Conservation (phyloP, 2,888 invertebrate genomes). For the Drosophila macrospina region DNA sequence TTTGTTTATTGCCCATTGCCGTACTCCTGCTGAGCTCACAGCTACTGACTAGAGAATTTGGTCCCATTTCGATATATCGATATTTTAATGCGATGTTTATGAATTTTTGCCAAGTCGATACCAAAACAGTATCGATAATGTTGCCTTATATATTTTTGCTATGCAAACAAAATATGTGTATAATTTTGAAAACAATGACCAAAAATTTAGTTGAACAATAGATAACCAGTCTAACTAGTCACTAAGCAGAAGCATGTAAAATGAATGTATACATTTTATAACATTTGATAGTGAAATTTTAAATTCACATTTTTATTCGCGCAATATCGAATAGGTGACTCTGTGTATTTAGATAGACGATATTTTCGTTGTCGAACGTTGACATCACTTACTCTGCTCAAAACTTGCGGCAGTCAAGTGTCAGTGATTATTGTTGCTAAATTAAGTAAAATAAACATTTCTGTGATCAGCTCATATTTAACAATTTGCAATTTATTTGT, state of each 20-base stretch:
- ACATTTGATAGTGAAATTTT: background rate
- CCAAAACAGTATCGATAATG: background rate
- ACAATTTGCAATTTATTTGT: no score
- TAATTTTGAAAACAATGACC: slow-evolving; percentile 27
- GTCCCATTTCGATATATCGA: slow-evolving; percentile 49
- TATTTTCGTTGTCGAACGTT: background rate
- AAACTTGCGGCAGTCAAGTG: no score
- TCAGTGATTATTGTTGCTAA: no score
- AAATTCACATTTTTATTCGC: background rate
- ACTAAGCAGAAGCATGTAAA: background rate
- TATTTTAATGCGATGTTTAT: background rate
- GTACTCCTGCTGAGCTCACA: slow-evolving; percentile 27
- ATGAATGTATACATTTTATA: background rate
- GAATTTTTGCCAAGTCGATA: background rate
- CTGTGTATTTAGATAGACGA: background rate
- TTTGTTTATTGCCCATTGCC: slow-evolving; percentile 94
- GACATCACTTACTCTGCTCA: no score
- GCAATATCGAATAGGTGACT: background rate
- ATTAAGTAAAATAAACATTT: no score
- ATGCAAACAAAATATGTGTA: background rate
- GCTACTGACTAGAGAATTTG: slow-evolving; percentile 13
- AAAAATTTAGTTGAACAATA: slow-evolving; percentile 9
- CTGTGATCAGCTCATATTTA: no score
- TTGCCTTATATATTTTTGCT: background rate
- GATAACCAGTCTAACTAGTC: background rate